Percentiles rank a stretch among this genome's conserved stretches.
Conservation (phyloP, 1,140 invertebrate genomes). For the Steinernema feltiae region DNA sequence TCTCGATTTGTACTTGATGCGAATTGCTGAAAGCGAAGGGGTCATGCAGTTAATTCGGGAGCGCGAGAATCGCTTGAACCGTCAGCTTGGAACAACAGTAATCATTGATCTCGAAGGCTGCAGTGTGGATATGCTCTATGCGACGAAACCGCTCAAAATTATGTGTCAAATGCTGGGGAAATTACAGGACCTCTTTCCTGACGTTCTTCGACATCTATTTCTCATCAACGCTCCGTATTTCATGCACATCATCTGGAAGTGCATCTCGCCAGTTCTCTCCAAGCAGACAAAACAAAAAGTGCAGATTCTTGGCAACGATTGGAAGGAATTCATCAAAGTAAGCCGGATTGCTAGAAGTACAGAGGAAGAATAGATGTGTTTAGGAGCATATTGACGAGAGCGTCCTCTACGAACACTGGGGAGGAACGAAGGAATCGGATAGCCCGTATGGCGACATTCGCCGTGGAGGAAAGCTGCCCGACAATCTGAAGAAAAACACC, state of each 20-base stretch:
- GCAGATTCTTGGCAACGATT: not conserved
- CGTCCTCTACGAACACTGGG: not conserved
- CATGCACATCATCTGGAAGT: constrained; percentile 9
- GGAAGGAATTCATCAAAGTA: not conserved
- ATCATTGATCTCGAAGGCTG: constrained; percentile 49
- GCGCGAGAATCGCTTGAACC: constrained; percentile 25
- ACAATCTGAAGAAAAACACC: not conserved
- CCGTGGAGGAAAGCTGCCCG: not conserved
- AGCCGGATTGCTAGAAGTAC: too few species aligned
- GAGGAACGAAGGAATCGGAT: not conserved
- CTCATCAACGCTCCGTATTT: constrained; percentile 2
- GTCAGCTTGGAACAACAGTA: constrained; percentile 40
- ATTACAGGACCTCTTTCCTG: constrained; percentile 15
- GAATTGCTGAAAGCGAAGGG: constrained; percentile 49
- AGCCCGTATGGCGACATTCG: not conserved
- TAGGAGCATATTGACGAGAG: not conserved
- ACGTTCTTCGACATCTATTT: constrained; percentile 8
- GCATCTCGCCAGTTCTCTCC: not conserved
- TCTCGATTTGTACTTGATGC: constrained; percentile 46
- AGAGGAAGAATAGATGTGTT: too few species aligned
- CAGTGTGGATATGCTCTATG: constrained; percentile 36
- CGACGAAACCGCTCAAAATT: constrained; percentile 38
- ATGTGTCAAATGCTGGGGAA: constrained; percentile 40
- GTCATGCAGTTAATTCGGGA: constrained; percentile 45
- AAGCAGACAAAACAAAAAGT: not conserved